Conservation (phyloP, 2,113 vertebrate genomes). For the Aspiorhynchus laticeps region DNA sequence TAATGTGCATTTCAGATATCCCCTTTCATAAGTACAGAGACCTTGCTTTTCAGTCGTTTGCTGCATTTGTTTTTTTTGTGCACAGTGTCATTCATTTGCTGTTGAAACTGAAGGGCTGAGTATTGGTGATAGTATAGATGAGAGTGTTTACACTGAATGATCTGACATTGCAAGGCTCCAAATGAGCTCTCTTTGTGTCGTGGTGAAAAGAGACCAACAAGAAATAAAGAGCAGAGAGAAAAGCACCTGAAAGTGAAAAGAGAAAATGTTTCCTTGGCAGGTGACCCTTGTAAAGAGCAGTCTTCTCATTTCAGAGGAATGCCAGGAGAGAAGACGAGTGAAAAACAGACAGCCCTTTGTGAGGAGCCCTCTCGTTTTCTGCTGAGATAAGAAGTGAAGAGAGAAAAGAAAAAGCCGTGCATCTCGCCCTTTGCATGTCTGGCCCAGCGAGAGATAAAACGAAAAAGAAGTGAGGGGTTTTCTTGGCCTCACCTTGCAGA, state of each 20-base stretch:
- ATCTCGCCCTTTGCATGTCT: slow-evolving; percentile 24
- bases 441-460: slow-evolving; percentile 37
- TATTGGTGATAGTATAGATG: slow-evolving; percentile 24
- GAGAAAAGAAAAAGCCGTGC: slow-evolving; percentile 35
- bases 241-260: slow-evolving; percentile 10
- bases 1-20: slow-evolving; percentile 26
- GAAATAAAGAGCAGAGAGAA: slow-evolving; percentile 9
- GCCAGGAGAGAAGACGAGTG: background rate
- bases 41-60: background rate
- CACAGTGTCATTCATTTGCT: background rate
- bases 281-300: background rate
- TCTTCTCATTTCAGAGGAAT: background rate
- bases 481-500: slow-evolving; percentile 33
- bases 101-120: slow-evolving; percentile 21
- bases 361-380: slow-evolving; percentile 14
- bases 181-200: slow-evolving; percentile 28
- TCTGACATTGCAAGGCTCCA: slow-evolving; percentile 21
- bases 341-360: slow-evolving; percentile 31
- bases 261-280: slow-evolving; percentile 15
- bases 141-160: background rate
- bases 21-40: slow-evolving; percentile 24
- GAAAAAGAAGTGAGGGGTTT: slow-evolving; percentile 47
- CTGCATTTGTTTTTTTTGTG: slow-evolving; percentile 13
- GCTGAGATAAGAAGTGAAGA: slow-evolving; percentile 33
- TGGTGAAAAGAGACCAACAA: slow-evolving; percentile 18